These are phyloP conservation scores for Pollachius pollachius DNA, from an alignment of 2,113 vertebrate species.

Conservation along the genomic window DNA sequence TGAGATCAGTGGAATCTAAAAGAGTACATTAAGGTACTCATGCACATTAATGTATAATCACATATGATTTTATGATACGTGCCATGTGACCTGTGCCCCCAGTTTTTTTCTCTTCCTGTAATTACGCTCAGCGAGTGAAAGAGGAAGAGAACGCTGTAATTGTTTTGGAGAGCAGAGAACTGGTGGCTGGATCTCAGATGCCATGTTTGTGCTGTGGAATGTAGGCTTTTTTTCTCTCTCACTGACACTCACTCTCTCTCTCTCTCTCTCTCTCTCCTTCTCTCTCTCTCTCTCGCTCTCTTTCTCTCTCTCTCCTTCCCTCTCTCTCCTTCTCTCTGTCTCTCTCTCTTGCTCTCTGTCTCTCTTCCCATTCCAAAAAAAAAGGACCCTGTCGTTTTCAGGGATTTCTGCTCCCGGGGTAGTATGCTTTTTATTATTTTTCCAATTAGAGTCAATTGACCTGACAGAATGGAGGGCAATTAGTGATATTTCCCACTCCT, in stretches of 20 bases:
- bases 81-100: slow-evolving; percentile 56
- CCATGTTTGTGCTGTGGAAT: slow-evolving; percentile 66
- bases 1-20: slow-evolving; percentile 28
- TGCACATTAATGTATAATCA: slow-evolving; percentile 58
- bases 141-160: slow-evolving; percentile 59
- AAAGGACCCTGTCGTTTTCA: slow-evolving; percentile 66
- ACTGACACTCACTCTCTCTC: background rate
- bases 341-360: too few species aligned
- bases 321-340: too few species aligned
- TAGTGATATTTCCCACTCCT: slow-evolving; percentile 88
- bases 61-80: slow-evolving; percentile 53
- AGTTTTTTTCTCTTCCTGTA: slow-evolving; percentile 67
- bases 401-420: slow-evolving; percentile 90
- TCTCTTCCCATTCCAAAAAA: slow-evolving; percentile 1
- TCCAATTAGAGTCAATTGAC: slow-evolving; percentile 99
- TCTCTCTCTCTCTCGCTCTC: too few species aligned
- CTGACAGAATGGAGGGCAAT: slow-evolving; percentile 99
- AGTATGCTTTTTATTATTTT: slow-evolving; percentile 99
- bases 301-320: too few species aligned
- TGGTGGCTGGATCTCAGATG: slow-evolving; percentile 65
- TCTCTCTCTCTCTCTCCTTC: background rate
- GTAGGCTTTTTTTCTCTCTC: slow-evolving; percentile 22
- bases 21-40: slow-evolving; percentile 55
- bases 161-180: slow-evolving; percentile 64
- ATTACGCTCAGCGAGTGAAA: slow-evolving; percentile 59